Percentiles rank a stretch among this genome's conserved stretches.
These are phyloP conservation scores for Mobula hypostoma DNA, from an alignment of 2,113 vertebrate species.

Conservation along the genomic window DNA sequence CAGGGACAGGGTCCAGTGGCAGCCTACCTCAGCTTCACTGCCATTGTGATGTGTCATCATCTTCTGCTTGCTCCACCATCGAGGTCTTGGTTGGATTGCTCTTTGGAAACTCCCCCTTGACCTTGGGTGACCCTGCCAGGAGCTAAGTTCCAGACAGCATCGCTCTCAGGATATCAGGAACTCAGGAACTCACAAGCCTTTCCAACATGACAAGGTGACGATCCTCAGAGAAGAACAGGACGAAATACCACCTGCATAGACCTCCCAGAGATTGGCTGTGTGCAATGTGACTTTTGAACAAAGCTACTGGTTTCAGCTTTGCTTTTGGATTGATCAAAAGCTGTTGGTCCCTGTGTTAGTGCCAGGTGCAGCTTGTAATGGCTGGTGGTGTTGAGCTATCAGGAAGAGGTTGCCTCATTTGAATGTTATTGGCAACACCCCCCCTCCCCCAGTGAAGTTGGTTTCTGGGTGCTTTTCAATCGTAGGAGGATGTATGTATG, in stretches of 20 bases:
- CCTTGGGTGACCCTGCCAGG: no score
- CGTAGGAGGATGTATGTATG: not conserved
- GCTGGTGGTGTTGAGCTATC: not conserved
- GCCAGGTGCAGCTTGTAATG: not conserved
- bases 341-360: not conserved
- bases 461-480: not conserved
- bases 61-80: no score
- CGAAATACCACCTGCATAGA: not conserved
- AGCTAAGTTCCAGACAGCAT: no score
- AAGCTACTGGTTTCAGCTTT: not conserved
- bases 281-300: not conserved
- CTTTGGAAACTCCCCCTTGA: no score
- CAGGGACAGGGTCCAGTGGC: no score
- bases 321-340: not conserved
- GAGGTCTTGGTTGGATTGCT: no score
- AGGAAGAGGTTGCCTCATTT: not conserved
- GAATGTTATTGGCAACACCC: not conserved
- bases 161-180: no score
- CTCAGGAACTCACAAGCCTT: no score
- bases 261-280: not conserved
- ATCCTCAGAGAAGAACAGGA: not conserved
- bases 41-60: no score
- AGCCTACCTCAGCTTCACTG: no score
- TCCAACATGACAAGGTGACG: no score
- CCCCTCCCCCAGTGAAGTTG: not conserved